Percentiles rank a stretch among this genome's conserved stretches.
These are phyloP conservation scores for cat (Felis catus) DNA, from an alignment of 2,113 vertebrate genomes.

Conservation along the genomic window F.catus_Fca126_mat1.0 CM031419.1:73442001-73442500, in stretches of 20 bases:
- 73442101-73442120: background rate
- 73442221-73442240: background rate
- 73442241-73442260: background rate
- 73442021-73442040: background rate
- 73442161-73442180: background rate
- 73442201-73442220: background rate
- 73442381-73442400: background rate
- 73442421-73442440: background rate
- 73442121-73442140: background rate
- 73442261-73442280: background rate
- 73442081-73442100: background rate
- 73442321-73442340: background rate
- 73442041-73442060: background rate
- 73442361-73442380: background rate
- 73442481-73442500: background rate
- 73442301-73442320: background rate
- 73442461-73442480: background rate
- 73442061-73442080: background rate
- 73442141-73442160: background rate
- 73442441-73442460: background rate
- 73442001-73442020: background rate
- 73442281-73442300: background rate
- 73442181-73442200: background rate
- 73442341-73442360: background rate
- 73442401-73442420: background rate